Conservation (phyloP, 1,140 invertebrate genomes). For the Gonatopus flavifemur region DNA sequence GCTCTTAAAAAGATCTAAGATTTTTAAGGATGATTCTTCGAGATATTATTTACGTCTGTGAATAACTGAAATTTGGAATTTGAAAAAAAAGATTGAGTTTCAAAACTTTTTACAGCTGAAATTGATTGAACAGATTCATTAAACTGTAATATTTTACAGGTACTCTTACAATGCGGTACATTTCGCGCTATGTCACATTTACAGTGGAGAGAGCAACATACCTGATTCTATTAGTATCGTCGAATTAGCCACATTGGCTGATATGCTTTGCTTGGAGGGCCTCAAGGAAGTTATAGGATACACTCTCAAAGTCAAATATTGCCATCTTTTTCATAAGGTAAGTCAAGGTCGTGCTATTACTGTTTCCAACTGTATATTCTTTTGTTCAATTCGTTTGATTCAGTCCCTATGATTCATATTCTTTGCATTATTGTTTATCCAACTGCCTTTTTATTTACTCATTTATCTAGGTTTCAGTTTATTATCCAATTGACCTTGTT, state of each 20-base stretch:
- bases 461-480: too few species aligned
- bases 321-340: conserved; percentile 87
- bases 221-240: conserved; percentile 82
- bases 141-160: conserved; percentile 51
- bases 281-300: conserved; percentile 87
- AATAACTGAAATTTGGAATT: background rate
- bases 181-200: conserved; percentile 89
- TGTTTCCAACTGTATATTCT: conserved; percentile 30
- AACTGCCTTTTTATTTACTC: too few species aligned
- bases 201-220: conserved; percentile 83
- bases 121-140: background rate
- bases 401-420: too few species aligned
- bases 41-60: background rate
- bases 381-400: background rate
- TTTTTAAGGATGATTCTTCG: background rate
- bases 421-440: too few species aligned
- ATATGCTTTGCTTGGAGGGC: conserved; percentile 85
- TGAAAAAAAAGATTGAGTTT: background rate
- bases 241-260: conserved; percentile 82
- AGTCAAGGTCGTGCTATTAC: conserved; percentile 19
- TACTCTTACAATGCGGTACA: conserved; percentile 82
- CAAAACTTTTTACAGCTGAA: too few species aligned
- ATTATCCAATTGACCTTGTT: too few species aligned
- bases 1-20: too few species aligned
- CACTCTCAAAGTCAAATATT: conserved; percentile 85